Evolutionary conservation across 2,797 vertebrate genomes (phyloP), one percentile per base, ranked within the genome.

Genomic region (Lophius americanus): DNA sequence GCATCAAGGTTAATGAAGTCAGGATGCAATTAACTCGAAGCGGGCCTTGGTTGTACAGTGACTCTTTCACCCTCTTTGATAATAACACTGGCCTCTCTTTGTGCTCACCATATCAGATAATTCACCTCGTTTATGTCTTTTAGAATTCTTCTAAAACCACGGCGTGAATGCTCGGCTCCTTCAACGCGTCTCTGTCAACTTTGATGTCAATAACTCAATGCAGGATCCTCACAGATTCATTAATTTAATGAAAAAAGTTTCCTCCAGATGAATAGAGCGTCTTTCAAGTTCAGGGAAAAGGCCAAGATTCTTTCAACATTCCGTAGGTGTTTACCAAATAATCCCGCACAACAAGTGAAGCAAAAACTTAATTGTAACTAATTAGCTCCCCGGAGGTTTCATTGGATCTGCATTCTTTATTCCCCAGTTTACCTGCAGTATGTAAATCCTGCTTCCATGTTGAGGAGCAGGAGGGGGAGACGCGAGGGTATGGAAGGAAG

Each of bases 341-440:
- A 90, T 92, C 90, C 88, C 84, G 86, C 90, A 94, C 92, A 94
- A 94, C 93, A 94, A 94, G 92, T 93, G 92, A 94, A 93, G 92
- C 93, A 93, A 91, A 94, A 94, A 93, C 90, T 92, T 93, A 94
- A 94, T 94, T 93, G 91, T 91, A 92, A 88, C 92, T 95, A 95
- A 94, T 95, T 92, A 94, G 93, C 92, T 94, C 93, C 92, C 94
- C 64, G 47, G 93, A 92, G 93, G 89, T 94, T 92, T 89, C 92
- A 92, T 90, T 93, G 90, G 90, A 93, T 93, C 89, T 87, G 89
- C 92, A 89, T 92, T 93, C 90, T 92, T 91, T 93, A 94, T 95
- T 94, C 93, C 92, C 90, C 73, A 90, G 92, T 91, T 94, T 91
- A 95, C 94, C 93, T 93, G 92, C 87, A 89, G 87, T 93, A 93